Conservation (phyloP, 2,797 vertebrate species). For the Centropyge bicolor region DNA sequence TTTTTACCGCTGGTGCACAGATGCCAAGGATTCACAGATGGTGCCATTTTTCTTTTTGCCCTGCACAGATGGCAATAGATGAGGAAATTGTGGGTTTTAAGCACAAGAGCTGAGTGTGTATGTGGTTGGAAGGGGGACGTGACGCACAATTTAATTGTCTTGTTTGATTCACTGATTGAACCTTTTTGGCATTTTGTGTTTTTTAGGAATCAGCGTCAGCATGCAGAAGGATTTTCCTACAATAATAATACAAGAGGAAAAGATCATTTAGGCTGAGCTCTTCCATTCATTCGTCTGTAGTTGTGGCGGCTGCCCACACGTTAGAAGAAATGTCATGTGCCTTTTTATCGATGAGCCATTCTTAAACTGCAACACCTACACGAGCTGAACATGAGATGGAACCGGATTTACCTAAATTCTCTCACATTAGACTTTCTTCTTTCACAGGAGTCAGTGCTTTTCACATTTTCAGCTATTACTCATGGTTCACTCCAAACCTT, state of each 20-base stretch:
- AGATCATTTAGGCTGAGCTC: background rate
- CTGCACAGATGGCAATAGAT: conserved; percentile 60
- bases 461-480: background rate
- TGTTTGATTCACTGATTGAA: conserved; percentile 11
- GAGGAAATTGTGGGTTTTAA: conserved; percentile 31
- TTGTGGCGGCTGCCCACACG: conserved; percentile 3
- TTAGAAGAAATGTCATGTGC: background rate
- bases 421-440: background rate
- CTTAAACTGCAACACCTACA: conserved; percentile 23
- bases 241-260: background rate
- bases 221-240: background rate
- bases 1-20: conserved; percentile 23
- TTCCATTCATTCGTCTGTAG: background rate
- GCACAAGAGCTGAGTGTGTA: conserved; percentile 16
- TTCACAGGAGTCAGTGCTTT: background rate
- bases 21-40: conserved; percentile 70
- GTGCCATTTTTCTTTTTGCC: conserved; percentile 52
- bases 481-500: background rate
- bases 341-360: conserved; percentile 22
- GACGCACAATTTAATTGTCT: conserved; percentile 8
- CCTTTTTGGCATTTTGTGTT: conserved; percentile 1
- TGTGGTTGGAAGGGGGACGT: conserved; percentile 14
- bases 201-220: background rate
- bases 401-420: background rate
- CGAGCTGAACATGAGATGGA: conserved; percentile 7